A percentile compares a stretch with the other conserved stretches of the same genome.
These are phyloP conservation scores for Canis aureus DNA, from an alignment of 2,113 vertebrate species.

Conservation along the genomic window DNA sequence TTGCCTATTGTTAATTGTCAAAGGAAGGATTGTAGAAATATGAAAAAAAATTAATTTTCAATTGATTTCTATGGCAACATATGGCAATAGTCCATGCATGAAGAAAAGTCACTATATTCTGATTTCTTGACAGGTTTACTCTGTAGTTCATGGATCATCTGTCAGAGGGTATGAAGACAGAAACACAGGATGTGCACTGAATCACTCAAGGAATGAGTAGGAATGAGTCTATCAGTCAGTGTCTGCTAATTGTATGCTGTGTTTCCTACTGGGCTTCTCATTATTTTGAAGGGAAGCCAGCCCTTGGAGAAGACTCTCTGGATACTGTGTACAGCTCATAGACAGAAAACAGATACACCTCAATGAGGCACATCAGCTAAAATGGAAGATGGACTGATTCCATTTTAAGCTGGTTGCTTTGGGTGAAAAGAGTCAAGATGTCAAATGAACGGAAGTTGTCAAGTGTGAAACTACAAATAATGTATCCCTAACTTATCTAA, in stretches of 20 bases:
- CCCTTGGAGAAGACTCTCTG: background rate
- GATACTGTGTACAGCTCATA: background rate
- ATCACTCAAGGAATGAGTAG: conserved; percentile 8
- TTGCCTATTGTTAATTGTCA: background rate
- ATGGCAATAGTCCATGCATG: conserved; percentile 58
- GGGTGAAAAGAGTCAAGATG: background rate
- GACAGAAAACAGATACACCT: background rate
- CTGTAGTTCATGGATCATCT: conserved; percentile 48
- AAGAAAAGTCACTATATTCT: conserved; percentile 57
- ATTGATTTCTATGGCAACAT: conserved; percentile 57
- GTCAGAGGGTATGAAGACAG: conserved; percentile 48
- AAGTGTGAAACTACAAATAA: background rate
- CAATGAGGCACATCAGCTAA: background rate
- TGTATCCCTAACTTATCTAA: background rate
- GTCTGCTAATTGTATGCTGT: conserved; percentile 40
- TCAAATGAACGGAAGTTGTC: background rate
- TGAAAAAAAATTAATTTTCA: background rate
- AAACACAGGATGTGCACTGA: conserved; percentile 12
- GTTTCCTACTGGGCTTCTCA: background rate
- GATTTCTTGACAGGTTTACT: conserved; percentile 35
- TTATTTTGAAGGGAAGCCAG: conserved; percentile 38
- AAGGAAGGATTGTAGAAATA: background rate
- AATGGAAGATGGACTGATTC: background rate
- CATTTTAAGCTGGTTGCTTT: background rate
- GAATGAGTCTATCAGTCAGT: background rate